Conservation (phyloP, 2,888 invertebrate species). For the Chirona hameri region DNA sequence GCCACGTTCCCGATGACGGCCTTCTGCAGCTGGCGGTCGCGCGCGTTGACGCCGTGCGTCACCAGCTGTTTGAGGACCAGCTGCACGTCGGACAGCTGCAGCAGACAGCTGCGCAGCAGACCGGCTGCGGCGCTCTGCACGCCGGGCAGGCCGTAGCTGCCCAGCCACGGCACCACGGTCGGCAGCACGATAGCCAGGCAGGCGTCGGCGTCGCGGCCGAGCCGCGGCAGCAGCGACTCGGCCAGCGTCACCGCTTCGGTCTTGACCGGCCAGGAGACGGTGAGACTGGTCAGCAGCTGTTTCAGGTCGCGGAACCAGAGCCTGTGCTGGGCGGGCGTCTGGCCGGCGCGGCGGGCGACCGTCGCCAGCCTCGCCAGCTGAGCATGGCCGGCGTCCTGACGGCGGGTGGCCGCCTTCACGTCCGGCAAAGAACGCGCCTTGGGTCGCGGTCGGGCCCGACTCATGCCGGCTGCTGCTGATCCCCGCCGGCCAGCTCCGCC, state of each 20-base stretch:
- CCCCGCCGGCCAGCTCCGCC: not conserved
- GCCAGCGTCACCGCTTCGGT: slow-evolving; percentile 76
- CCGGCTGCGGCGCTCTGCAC: slow-evolving; percentile 46
- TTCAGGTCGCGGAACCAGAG: slow-evolving; percentile 30
- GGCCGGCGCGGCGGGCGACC: not conserved
- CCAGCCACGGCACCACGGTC: slow-evolving; percentile 71
- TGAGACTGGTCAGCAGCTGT: not conserved
- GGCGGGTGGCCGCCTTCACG: not conserved
- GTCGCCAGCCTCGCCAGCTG: not conserved
- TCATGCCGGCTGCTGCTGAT: not conserved
- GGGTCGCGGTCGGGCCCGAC: not conserved
- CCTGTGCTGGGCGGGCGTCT: not conserved
- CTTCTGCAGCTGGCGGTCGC: slow-evolving; percentile 42
- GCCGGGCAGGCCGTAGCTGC: slow-evolving; percentile 48
- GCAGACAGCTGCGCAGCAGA: slow-evolving; percentile 50
- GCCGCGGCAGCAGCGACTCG: slow-evolving; percentile 70
- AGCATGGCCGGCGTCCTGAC: not conserved
- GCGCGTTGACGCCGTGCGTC: slow-evolving; percentile 47
- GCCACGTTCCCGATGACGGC: slow-evolving; percentile 48
- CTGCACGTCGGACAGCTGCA: slow-evolving; percentile 48
- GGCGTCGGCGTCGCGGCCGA: slow-evolving; percentile 63
- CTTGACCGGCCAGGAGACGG: slow-evolving; percentile 72
- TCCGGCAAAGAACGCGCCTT: not conserved
- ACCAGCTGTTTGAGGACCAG: slow-evolving; percentile 47
- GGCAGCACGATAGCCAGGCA: slow-evolving; percentile 61